Conservation (phyloP, 2,113 vertebrate species). For the Alethe castanea region DNA sequence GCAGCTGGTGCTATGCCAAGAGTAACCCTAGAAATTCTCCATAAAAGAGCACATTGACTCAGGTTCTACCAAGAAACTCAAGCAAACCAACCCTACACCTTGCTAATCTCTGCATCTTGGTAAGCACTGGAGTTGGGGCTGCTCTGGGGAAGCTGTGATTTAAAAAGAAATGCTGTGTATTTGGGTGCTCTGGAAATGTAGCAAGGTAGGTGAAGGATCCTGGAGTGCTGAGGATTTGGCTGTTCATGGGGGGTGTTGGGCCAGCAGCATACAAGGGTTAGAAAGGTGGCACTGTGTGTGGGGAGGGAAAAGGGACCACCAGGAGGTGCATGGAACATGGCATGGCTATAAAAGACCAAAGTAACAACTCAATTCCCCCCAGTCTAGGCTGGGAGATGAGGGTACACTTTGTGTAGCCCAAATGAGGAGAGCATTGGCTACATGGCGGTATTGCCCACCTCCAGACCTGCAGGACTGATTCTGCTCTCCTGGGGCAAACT, state of each 20-base stretch:
- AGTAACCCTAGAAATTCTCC: not conserved
- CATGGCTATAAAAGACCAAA: not conserved
- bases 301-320: not conserved
- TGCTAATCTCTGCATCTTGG: not conserved
- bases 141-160: not conserved
- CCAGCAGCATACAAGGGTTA: not conserved
- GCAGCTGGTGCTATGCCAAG: not conserved
- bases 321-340: fast-evolving
- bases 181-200: not conserved
- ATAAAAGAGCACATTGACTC: not conserved
- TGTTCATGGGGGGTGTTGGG: not conserved
- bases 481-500: not conserved
- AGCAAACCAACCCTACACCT: not conserved
- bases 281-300: not conserved
- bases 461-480: not conserved
- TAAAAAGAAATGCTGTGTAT: not conserved
- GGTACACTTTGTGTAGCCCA: not conserved
- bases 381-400: not conserved
- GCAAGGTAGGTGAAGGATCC: fast-evolving
- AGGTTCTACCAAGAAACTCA: not conserved
- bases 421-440: not conserved
- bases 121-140: not conserved
- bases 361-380: not conserved
- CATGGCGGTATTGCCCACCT: not conserved
- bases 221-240: not conserved